Evolutionary conservation across 30 jellyfish, hydroid and myxozoan genomes (phyloP).

Genomic region (Aurelia sp.): DNA sequence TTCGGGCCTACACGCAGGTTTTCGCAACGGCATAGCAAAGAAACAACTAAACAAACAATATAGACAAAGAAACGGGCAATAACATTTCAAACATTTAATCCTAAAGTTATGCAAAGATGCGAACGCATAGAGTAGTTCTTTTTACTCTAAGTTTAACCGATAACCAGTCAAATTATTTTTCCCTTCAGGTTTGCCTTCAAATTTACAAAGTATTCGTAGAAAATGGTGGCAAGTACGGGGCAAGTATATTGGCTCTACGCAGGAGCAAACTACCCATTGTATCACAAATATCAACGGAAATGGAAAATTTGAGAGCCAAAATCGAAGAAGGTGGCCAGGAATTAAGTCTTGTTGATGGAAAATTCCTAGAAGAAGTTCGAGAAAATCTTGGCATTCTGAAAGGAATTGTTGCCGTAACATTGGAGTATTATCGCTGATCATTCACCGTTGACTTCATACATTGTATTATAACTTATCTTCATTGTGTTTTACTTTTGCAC

Average conservation of each 20-base stretch:
- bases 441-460: too few species aligned
- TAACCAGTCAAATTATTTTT: background rate
- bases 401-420: constrained; percentile 54
- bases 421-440: constrained; percentile 45
- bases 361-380: constrained; percentile 60
- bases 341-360: constrained; percentile 69
- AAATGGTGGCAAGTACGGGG: constrained; percentile 65
- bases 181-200: constrained; percentile 59
- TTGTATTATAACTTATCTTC: too few species aligned
- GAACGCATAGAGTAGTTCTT: too few species aligned
- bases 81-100: too few species aligned
- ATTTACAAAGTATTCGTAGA: constrained; percentile 49
- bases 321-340: constrained; percentile 69
- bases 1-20: too few species aligned
- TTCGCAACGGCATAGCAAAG: too few species aligned
- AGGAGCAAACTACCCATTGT: constrained; percentile 64
- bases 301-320: constrained; percentile 58
- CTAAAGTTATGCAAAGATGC: too few species aligned
- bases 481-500: too few species aligned
- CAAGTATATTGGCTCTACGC: constrained; percentile 66
- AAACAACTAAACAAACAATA: too few species aligned
- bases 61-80: too few species aligned
- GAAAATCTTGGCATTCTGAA: constrained; percentile 54
- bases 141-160: background rate
- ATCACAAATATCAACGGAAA: constrained; percentile 32